phyloP scores from a whole-genome alignment of 2,888 invertebrate species.

The Tetanocera ferruginea region DNA sequence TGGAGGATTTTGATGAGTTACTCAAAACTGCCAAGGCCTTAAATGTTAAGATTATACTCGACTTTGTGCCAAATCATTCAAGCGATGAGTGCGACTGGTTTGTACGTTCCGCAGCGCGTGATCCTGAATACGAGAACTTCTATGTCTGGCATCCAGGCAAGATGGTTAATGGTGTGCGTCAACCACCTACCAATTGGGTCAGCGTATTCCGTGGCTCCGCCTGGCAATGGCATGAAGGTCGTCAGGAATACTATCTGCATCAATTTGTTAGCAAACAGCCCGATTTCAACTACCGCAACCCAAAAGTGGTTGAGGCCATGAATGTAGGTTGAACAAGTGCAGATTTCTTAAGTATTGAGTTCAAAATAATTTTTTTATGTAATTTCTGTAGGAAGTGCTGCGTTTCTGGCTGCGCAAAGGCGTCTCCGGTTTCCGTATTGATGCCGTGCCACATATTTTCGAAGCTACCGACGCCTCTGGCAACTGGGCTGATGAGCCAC shows the following conservation, averaged over 20 bases:
- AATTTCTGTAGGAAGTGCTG: constrained; percentile 71
- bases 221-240: constrained; percentile 74
- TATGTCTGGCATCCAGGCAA: constrained; percentile 79
- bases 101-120: constrained; percentile 74
- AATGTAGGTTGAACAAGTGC: constrained; percentile 65
- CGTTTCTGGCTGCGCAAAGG: constrained; percentile 84
- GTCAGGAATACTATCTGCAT: constrained; percentile 76
- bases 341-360: constrained; percentile 59
- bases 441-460: constrained; percentile 72
- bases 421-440: constrained; percentile 83
- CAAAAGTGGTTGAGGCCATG: constrained; percentile 71
- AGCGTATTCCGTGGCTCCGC: constrained; percentile 73
- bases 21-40: constrained; percentile 72
- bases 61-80: constrained; percentile 74
- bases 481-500: constrained; percentile 72
- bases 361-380: constrained; percentile 31
- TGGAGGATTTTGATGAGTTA: constrained; percentile 78
- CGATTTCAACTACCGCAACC: constrained; percentile 76
- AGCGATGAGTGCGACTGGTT: constrained; percentile 89
- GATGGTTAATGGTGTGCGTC: constrained; percentile 59
- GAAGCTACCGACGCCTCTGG: constrained; percentile 60
- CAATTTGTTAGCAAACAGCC: constrained; percentile 76
- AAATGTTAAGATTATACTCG: constrained; percentile 70
- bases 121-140: constrained; percentile 78
- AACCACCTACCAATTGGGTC: constrained; percentile 72